These are phyloP conservation scores for Microtus oregoni DNA, from an alignment of 2,113 vertebrate species.

Conservation along the genomic window DNA sequence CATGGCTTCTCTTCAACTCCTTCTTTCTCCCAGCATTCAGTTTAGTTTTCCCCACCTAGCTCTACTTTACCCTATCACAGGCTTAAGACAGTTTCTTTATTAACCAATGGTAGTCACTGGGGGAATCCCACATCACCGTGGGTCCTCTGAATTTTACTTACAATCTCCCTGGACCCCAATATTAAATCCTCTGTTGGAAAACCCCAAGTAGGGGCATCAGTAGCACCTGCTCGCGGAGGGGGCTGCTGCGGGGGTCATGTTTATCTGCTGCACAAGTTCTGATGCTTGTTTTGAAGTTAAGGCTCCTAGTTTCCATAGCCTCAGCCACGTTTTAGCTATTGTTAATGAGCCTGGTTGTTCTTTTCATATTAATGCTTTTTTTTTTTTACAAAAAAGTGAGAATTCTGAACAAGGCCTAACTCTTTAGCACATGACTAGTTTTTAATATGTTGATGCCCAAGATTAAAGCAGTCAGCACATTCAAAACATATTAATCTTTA, in stretches of 20 bases:
- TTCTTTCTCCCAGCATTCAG: too few species aligned
- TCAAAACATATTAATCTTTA: neutral
- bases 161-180: neutral
- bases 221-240: neutral
- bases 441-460: constrained; percentile 1
- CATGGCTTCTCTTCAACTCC: too few species aligned
- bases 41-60: too few species aligned
- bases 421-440: neutral
- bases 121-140: neutral
- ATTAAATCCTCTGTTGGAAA: neutral
- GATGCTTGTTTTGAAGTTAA: neutral
- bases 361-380: neutral
- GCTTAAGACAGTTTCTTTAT: too few species aligned
- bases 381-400: neutral
- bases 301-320: neutral
- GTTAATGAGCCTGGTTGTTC: neutral
- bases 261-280: neutral
- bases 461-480: neutral
- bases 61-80: too few species aligned
- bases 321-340: neutral
- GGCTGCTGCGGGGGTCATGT: neutral
- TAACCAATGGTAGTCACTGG: too few species aligned
- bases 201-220: neutral
- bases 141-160: neutral
- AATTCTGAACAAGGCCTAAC: neutral